Base-by-base conservation (phyloP, 1,140 invertebrate species). In the Gyrodactylus bullatarudis region DNA sequence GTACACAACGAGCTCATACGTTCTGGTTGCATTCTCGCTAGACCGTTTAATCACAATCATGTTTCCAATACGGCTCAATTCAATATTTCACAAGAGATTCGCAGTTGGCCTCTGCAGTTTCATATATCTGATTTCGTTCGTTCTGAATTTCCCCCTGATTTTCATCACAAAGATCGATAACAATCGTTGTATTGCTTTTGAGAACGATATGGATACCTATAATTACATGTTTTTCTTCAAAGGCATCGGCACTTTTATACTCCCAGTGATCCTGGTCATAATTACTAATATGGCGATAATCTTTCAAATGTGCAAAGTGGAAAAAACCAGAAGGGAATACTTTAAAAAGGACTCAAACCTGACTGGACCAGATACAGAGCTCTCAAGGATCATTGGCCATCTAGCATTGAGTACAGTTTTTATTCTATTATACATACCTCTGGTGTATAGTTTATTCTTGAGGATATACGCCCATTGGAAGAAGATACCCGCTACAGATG, bases 361-460 rank as follows among this genome's bases (percentile, higher is more conserved):
- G 24, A 71, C 21, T n/a, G 70, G 70, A 2, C 23, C 24, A 25
- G 70, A 71, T 23, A 71, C 8, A 16, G 34, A 54, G n/a, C 34
- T 71, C 20, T 23, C 8, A 20, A 71, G 70, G 24, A 24, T 71
- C 24, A 71, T 71, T 24, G 70, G 70, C 22, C 70, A 71, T 71
- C 24, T 71, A 24, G 70, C 20, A 25, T n/a, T 71, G 8, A 71
- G 70, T 71, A 23, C 23, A 19, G 8, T 71, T 1, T 71, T 71
- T 71, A 23, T 71, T 2, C 24, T 71, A 26, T 25, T 71, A n/a
- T 21, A 16, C 1, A 23, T 71, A 23, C 70, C 70, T 20, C 23
- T 71, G 24, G 24, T 71, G 22, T 8, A 20, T 24, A 24, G 1
- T 1, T 20, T 71, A 24, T 71, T 71, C 24, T 1, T 71, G 1